These are phyloP conservation scores for Cyaniris semiargus DNA, from an alignment of 2,888 invertebrate genomes.

Conservation along the genomic window DNA sequence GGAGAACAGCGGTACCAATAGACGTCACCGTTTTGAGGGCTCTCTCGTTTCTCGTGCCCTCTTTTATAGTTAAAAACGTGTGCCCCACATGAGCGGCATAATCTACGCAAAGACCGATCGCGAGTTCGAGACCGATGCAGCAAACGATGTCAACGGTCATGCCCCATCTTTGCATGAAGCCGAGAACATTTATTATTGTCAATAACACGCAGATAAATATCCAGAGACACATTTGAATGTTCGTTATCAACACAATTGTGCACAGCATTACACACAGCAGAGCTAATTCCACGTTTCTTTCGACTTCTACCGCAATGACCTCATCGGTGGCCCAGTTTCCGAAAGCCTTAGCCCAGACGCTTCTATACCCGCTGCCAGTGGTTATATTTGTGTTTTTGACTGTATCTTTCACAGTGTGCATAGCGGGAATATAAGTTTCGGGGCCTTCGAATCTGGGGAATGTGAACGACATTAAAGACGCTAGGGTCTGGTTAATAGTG, in stretches of 20 bases:
- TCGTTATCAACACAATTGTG: constrained; percentile 87
- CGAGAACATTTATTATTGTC: constrained; percentile 87
- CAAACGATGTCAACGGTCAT: constrained; percentile 90
- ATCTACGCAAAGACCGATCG: constrained; percentile 91
- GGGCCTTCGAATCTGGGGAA: constrained; percentile 82
- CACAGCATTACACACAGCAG: constrained; percentile 89
- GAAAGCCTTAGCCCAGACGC: constrained; percentile 86
- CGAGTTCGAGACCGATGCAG: constrained; percentile 89
- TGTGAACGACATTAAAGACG: constrained; percentile 83
- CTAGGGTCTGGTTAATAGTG: constrained; percentile 78
- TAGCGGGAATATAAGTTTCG: constrained; percentile 85
- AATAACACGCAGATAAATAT: constrained; percentile 87
- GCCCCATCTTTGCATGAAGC: constrained; percentile 90
- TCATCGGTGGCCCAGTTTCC: constrained; percentile 90
- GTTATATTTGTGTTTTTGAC: constrained; percentile 80
- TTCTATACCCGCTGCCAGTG: constrained; percentile 82
- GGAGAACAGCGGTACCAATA: constrained; percentile 88
- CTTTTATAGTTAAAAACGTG: constrained; percentile 84
- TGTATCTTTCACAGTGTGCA: constrained; percentile 82
- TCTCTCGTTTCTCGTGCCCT: constrained; percentile 78
- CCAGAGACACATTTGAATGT: constrained; percentile 88
- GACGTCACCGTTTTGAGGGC: constrained; percentile 83
- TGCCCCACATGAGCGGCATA: constrained; percentile 91
- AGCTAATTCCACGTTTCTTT: constrained; percentile 87
- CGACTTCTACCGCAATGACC: constrained; percentile 87